Conservation (phyloP, 2,888 invertebrate species). For the Trissolcus brochymenae region DNA sequence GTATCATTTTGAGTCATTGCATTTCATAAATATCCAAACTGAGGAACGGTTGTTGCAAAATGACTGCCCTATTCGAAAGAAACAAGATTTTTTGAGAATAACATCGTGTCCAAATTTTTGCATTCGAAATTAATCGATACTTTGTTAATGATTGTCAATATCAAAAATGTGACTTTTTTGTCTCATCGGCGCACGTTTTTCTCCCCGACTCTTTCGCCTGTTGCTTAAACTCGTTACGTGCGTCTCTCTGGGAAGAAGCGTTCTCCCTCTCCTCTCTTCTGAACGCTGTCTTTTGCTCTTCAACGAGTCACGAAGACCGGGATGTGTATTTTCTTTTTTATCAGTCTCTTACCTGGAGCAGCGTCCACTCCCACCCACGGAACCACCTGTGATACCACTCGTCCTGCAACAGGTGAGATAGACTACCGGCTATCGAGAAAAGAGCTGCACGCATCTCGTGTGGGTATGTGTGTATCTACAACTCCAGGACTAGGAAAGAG, state of each 20-base stretch:
- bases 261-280: constrained; percentile 32
- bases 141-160: constrained; percentile 27
- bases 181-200: constrained; percentile 16
- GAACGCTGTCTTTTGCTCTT: constrained; percentile 41
- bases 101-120: background rate
- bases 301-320: constrained; percentile 51
- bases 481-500: constrained; percentile 7
- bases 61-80: too few species aligned
- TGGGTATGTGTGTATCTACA: constrained; percentile 11
- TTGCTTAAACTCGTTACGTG: constrained; percentile 33
- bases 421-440: constrained; percentile 60
- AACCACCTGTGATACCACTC: constrained; percentile 65
- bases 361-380: constrained; percentile 67
- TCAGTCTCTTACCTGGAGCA: constrained; percentile 66
- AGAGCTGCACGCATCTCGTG: constrained; percentile 46
- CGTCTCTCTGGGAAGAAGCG: constrained; percentile 34
- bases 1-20: background rate
- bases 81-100: too few species aligned
- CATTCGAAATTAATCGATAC: constrained; percentile 8
- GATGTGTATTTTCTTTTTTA: constrained; percentile 68
- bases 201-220: constrained; percentile 23
- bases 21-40: constrained; percentile 4
- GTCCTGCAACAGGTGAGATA: constrained; percentile 70
- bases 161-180: constrained; percentile 23
- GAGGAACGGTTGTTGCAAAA: background rate